A percentile compares a stretch with the other conserved stretches of the same genome.
Evolutionary conservation across 2,888 invertebrate species (phyloP).

Genomic region (Drosophila aldrichi): DNA sequence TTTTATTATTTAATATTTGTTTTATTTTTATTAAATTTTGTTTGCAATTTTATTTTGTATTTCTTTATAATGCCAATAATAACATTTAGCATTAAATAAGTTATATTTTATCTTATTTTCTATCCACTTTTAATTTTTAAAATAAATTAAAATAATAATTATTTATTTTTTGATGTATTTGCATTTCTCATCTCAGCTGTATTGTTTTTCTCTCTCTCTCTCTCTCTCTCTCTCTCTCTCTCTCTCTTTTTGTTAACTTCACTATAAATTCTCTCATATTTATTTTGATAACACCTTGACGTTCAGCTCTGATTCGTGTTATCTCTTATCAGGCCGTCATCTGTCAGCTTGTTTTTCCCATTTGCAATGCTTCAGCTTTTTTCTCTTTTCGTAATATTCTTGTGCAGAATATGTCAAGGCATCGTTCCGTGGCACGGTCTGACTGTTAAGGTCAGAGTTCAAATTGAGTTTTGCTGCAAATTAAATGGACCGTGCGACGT

Average conservation of each 20-base stretch:
- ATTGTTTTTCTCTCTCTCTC: too few species aligned
- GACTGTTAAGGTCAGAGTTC: slow-evolving; percentile 69
- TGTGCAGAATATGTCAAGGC: slow-evolving; percentile 50
- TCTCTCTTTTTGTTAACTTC: not conserved
- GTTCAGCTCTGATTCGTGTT: slow-evolving; percentile 8
- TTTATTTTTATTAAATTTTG: too few species aligned
- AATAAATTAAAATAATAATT: not conserved
- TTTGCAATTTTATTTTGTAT: too few species aligned
- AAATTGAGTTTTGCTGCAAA: slow-evolving; percentile 55
- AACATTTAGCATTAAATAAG: not conserved
- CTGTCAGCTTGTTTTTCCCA: slow-evolving; percentile 41
- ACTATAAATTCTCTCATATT: slow-evolving; percentile 3
- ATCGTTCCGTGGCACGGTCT: slow-evolving; percentile 3
- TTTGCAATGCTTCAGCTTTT: slow-evolving; percentile 46
- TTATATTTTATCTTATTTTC: not conserved
- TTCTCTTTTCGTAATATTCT: slow-evolving; percentile 2
- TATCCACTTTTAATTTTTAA: not conserved
- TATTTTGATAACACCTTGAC: not conserved
- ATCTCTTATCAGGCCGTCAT: slow-evolving; percentile 18
- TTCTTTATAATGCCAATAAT: too few species aligned
- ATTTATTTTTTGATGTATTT: not conserved
- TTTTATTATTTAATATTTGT: too few species aligned
- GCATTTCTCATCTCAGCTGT: not conserved
- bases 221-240: too few species aligned
- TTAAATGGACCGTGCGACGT: slow-evolving; percentile 44